phyloP scores from a whole-genome alignment of 1,140 invertebrate species.

The Ruditapes philippinarum region DNA sequence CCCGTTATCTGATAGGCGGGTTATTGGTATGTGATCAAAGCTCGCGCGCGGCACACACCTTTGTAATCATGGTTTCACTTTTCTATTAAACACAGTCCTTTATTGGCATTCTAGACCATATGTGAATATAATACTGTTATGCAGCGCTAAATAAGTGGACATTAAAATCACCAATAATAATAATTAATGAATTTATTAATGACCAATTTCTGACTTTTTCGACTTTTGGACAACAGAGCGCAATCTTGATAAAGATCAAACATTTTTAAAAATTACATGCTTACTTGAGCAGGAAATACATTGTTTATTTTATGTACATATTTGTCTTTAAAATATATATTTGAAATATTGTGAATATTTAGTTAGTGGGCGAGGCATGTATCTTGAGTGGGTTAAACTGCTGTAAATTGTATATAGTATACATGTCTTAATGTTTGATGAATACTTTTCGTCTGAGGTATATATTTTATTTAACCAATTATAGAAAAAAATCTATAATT shows the following conservation, averaged over 20 bases:
- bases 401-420: too few species aligned
- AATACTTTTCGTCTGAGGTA: too few species aligned
- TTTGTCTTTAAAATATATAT: not conserved
- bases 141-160: not conserved
- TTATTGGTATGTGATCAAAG: slow-evolving; percentile 7
- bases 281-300: not conserved
- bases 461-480: too few species aligned
- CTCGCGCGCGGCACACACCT: not conserved
- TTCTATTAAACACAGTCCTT: not conserved
- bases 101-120: not conserved
- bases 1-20: not conserved
- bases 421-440: too few species aligned
- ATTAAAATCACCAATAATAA: slow-evolving; percentile 13
- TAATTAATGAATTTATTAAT: slow-evolving; percentile 24
- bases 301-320: not conserved
- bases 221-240: not conserved
- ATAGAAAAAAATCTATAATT: too few species aligned
- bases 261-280: not conserved
- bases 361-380: too few species aligned
- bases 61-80: slow-evolving; percentile 7
- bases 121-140: slow-evolving; percentile 25
- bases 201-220: not conserved
- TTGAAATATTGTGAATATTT: too few species aligned
- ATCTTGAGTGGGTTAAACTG: too few species aligned
- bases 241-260: not conserved